Percentiles rank a stretch among this genome's conserved stretches.
Evolutionary conservation across 1,140 invertebrate genomes (phyloP).

Genomic region (Drosophila santomea): DNA sequence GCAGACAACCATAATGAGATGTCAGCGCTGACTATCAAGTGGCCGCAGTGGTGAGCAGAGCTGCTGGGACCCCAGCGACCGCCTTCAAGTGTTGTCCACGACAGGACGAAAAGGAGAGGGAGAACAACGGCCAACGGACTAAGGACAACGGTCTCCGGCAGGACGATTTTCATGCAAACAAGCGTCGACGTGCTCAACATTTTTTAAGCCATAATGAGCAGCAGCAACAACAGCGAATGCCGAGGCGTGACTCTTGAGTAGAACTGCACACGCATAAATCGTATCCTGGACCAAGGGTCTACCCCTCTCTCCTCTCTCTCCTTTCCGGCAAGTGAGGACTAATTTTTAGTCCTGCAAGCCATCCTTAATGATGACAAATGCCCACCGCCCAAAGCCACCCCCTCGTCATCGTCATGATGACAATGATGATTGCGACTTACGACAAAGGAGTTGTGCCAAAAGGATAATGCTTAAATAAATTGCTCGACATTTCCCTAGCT

Average conservation of each 20-base stretch:
- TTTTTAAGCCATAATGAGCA: constrained; percentile 83
- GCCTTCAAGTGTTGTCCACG: constrained; percentile 64
- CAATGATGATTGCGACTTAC: constrained; percentile 62
- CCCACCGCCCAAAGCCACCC: neutral
- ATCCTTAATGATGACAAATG: constrained; percentile 80
- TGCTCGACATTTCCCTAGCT: constrained; percentile 41
- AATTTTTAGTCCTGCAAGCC: constrained; percentile 63
- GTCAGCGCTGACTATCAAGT: constrained; percentile 80
- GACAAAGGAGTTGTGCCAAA: constrained; percentile 60
- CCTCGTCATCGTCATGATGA: constrained; percentile 29
- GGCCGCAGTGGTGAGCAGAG: constrained; percentile 44
- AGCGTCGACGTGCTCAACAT: constrained; percentile 78
- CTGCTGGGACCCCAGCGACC: constrained; percentile 71
- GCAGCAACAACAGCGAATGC: constrained; percentile 55
- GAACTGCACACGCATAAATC: constrained; percentile 77
- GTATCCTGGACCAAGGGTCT: constrained; percentile 51
- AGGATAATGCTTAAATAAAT: constrained; percentile 73
- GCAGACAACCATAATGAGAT: constrained; percentile 80
- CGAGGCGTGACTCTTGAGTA: constrained; percentile 72
- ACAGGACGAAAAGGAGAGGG: constrained; percentile 22
- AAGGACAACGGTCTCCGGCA: neutral
- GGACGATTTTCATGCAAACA: constrained; percentile 65
- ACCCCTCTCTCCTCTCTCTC: too few species aligned
- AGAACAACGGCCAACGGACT: constrained; percentile 18
- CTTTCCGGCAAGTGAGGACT: constrained; percentile 35